Conservation (phyloP, 2,888 invertebrate genomes). For the Hirtodrosophila alboralis region DNA sequence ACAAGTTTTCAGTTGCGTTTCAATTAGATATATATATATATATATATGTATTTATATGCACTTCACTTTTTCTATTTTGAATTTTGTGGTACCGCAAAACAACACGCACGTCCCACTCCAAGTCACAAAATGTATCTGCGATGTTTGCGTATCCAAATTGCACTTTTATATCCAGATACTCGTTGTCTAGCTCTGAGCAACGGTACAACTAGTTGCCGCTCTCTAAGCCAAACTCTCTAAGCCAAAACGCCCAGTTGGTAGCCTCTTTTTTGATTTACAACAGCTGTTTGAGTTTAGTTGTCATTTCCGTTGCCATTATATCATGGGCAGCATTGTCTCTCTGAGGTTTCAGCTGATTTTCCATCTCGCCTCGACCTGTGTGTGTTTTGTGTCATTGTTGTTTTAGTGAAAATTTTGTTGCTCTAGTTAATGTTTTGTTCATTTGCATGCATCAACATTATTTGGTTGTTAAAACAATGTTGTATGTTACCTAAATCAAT, state of each 20-base stretch:
- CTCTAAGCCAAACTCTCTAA: conserved; percentile 34
- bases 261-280: conserved; percentile 74
- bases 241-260: conserved; percentile 42
- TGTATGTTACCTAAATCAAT: no score
- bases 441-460: conserved; percentile 42
- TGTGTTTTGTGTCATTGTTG: conserved; percentile 31
- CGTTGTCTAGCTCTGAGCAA: conserved; percentile 30
- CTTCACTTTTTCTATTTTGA: conserved; percentile 44
- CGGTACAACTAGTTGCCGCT: conserved; percentile 22
- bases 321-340: conserved; percentile 66
- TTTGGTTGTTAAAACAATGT: conserved; percentile 5
- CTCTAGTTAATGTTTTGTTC: conserved; percentile 42
- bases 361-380: conserved; percentile 46
- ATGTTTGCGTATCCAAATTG: conserved; percentile 69
- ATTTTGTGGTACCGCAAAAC: no score
- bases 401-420: conserved; percentile 41
- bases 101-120: conserved; percentile 64
- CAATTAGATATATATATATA: no score
- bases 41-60: no score
- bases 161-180: conserved; percentile 72
- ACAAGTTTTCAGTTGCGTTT: conserved; percentile 33
- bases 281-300: conserved; percentile 56
- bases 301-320: conserved; percentile 75
- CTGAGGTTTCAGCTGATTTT: conserved; percentile 41
- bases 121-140: conserved; percentile 75